phyloP scores from a whole-genome alignment of 2,113 vertebrate species.

The Zootoca vivipara region DNA sequence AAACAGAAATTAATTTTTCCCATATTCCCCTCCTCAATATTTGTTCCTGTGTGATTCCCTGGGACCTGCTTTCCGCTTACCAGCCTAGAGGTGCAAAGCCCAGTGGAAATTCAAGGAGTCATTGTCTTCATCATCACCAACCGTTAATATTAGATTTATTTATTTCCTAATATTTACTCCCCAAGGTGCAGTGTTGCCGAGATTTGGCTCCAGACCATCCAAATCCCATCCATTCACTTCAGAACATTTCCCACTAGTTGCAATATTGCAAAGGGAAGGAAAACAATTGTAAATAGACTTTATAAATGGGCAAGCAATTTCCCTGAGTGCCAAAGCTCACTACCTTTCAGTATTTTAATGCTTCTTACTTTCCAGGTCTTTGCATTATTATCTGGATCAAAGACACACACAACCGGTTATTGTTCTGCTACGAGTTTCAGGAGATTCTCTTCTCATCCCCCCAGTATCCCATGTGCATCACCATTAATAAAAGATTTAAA shows the following conservation, averaged over 20 bases:
- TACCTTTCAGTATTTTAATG: conserved; percentile 30
- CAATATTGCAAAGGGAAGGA: background rate
- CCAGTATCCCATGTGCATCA: background rate
- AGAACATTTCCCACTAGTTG: background rate
- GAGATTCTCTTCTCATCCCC: conserved; percentile 34
- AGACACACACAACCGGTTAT: conserved; percentile 35
- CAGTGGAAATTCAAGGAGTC: background rate
- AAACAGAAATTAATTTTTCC: too few relatives aligned
- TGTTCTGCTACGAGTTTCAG: conserved; percentile 61
- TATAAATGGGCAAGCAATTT: conserved; percentile 61
- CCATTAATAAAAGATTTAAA: conserved; percentile 45
- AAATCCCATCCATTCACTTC: background rate
- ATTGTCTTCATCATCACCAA: background rate
- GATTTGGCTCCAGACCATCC: too few relatives aligned
- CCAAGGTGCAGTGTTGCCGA: too few relatives aligned
- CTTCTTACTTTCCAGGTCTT: conserved; percentile 51
- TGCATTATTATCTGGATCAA: conserved; percentile 31
- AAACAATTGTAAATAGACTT: conserved; percentile 39
- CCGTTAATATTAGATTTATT: background rate
- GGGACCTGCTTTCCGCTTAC: too few relatives aligned
- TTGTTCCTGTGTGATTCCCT: too few relatives aligned
- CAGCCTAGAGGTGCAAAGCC: background rate
- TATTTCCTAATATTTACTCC: background rate
- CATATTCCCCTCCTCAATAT: too few relatives aligned
- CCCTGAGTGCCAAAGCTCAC: conserved; percentile 24